phyloP scores from a whole-genome alignment of 2,888 invertebrate genomes.

The Acanthosoma haemorrhoidale region DNA sequence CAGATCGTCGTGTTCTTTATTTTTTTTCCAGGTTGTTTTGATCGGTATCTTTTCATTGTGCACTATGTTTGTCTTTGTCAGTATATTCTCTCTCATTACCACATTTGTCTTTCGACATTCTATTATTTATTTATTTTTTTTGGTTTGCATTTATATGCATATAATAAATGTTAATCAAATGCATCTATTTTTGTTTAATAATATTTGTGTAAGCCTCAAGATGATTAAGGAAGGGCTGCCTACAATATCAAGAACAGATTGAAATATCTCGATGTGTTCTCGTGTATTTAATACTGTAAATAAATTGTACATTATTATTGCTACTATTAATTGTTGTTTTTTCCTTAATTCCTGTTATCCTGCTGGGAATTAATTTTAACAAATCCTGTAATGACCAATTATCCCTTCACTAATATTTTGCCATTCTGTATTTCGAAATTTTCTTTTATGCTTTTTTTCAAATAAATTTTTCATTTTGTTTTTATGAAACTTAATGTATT shows the following conservation, averaged over 20 bases:
- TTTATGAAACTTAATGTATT: too few relatives aligned
- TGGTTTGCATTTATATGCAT: slow-evolving; percentile 3
- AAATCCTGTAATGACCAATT: too few relatives aligned
- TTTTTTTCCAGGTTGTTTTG: neutral
- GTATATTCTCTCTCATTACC: neutral
- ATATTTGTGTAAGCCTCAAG: slow-evolving; percentile 15
- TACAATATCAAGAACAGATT: neutral
- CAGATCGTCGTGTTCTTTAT: neutral
- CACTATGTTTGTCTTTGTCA: neutral
- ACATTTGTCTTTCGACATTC: neutral
- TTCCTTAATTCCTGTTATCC: too few relatives aligned
- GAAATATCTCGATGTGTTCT: neutral
- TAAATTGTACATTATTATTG: neutral
- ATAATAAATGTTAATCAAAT: slow-evolving; percentile 7
- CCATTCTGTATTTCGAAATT: too few relatives aligned
- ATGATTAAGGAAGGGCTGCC: slow-evolving; percentile 9
- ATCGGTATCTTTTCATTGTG: neutral
- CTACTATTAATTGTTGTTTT: neutral
- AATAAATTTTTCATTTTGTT: neutral
- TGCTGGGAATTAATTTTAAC: too few relatives aligned
- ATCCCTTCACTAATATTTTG: too few relatives aligned
- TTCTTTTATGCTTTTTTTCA: neutral
- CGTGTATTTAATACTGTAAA: neutral
- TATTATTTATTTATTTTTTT: slow-evolving; percentile 9
- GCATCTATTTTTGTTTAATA: slow-evolving; percentile 20